Evolutionary conservation across 2,113 vertebrate genomes (phyloP).

Genomic region (Haplochromis vanheusdeni): DNA sequence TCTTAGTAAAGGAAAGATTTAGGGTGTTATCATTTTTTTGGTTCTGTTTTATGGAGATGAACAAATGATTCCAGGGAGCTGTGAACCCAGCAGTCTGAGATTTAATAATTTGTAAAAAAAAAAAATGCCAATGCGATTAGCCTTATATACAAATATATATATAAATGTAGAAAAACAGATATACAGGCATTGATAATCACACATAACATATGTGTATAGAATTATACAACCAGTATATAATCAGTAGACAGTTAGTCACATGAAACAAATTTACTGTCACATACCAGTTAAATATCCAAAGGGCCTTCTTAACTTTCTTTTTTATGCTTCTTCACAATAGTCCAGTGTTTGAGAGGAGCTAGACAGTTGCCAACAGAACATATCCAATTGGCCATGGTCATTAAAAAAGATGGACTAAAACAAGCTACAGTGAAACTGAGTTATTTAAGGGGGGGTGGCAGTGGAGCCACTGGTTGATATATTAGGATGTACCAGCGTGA

Average conservation of each 20-base stretch:
- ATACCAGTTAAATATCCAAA: conserved; percentile 25
- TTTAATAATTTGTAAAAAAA: not conserved
- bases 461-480: conserved; percentile 60
- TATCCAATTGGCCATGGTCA: conserved; percentile 69
- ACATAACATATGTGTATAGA: not conserved
- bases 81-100: not conserved
- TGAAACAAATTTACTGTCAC: conserved; percentile 40
- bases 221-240: not conserved
- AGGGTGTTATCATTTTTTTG: not conserved
- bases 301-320: not conserved
- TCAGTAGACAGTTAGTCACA: conserved; percentile 7
- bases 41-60: not conserved
- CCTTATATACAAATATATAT: not conserved
- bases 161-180: not conserved
- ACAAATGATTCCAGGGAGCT: not conserved
- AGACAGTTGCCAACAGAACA: conserved; percentile 65
- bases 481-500: conserved; percentile 52
- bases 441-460: conserved; percentile 25
- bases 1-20: not conserved
- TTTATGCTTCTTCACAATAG: conserved; percentile 53
- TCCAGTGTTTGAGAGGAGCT: conserved; percentile 43
- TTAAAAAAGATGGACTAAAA: conserved; percentile 65
- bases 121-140: not conserved
- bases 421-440: conserved; percentile 64
- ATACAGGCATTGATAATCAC: not conserved